These are phyloP conservation scores for Diaperis boleti DNA, from an alignment of 2,888 invertebrate genomes.

Conservation along the genomic window DNA sequence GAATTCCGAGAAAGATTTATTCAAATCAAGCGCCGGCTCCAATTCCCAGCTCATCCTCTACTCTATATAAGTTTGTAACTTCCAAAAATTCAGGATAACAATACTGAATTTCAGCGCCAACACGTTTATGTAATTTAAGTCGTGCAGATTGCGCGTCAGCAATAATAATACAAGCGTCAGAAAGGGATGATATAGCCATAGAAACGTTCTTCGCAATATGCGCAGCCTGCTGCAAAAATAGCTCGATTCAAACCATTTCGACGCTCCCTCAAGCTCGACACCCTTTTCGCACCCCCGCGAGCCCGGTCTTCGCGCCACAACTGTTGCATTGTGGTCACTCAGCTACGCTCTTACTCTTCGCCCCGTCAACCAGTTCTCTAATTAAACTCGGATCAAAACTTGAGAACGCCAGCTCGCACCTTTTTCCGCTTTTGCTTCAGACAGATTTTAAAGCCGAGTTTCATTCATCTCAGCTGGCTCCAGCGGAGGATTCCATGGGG, in stretches of 20 bases:
- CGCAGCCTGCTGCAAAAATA: conserved; percentile 59
- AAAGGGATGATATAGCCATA: conserved; percentile 61
- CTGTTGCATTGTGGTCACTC: conserved; percentile 60
- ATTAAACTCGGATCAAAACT: conserved; percentile 40
- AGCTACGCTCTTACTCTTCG: conserved; percentile 50
- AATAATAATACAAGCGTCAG: conserved; percentile 60
- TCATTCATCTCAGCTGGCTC: background rate
- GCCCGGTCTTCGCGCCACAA: conserved; percentile 48
- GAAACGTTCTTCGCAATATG: conserved; percentile 60
- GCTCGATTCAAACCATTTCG: conserved; percentile 57
- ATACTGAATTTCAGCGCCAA: conserved; percentile 54
- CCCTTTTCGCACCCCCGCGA: conserved; percentile 49
- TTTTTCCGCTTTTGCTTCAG: background rate
- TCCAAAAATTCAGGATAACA: conserved; percentile 48
- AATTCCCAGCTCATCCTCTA: conserved; percentile 40
- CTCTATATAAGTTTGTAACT: conserved; percentile 43
- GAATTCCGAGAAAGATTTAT: conserved; percentile 44
- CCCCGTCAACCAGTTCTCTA: conserved; percentile 46
- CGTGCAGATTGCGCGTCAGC: conserved; percentile 60
- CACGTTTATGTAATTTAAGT: conserved; percentile 59
- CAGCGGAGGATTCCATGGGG: background rate
- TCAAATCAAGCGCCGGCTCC: conserved; percentile 43
- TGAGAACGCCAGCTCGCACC: conserved; percentile 13
- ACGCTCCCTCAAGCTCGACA: conserved; percentile 55
- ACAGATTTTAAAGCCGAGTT: conserved; percentile 1